Evolutionary conservation across 2,888 invertebrate genomes (phyloP).

Genomic region (Eulithis testata): DNA sequence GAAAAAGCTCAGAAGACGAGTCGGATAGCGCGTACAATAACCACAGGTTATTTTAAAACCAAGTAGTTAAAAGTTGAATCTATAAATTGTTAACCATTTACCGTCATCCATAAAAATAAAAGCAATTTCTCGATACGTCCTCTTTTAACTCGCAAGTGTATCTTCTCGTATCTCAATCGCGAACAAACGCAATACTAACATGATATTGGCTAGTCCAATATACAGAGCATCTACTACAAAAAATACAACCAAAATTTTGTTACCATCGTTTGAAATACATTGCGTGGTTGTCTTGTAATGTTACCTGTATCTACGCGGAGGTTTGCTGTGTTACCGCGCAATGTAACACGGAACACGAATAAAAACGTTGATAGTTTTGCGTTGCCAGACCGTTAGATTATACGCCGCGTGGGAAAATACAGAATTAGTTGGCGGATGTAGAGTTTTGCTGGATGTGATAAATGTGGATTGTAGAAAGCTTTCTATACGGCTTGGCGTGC

Average conservation of each 20-base stretch:
- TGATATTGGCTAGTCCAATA: conserved; percentile 70
- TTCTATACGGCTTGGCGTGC: conserved; percentile 14
- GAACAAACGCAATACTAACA: conserved; percentile 60
- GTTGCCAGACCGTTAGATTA: conserved; percentile 50
- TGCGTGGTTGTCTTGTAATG: no score
- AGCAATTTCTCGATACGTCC: conserved; percentile 1
- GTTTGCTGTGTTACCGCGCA: no score
- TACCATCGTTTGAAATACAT: no score
- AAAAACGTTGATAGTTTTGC: no score
- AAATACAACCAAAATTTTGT: no score
- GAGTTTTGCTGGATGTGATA: conserved; percentile 43
- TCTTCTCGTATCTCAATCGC: conserved; percentile 37
- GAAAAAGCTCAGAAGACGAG: no score
- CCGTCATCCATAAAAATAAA: not conserved
- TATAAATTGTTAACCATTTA: no score
- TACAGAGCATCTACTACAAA: conserved; percentile 48
- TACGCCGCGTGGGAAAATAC: conserved; percentile 60
- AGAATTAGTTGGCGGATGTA: conserved; percentile 43
- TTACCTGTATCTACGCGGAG: no score
- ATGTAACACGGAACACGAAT: no score
- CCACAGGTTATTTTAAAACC: no score
- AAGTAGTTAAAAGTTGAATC: no score
- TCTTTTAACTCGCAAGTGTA: conserved; percentile 3
- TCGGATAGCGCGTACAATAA: no score
- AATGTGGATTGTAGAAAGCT: conserved; percentile 12